These are phyloP conservation scores for Arenaria interpres DNA, from an alignment of 2,113 vertebrate species.

Conservation along the genomic window DNA sequence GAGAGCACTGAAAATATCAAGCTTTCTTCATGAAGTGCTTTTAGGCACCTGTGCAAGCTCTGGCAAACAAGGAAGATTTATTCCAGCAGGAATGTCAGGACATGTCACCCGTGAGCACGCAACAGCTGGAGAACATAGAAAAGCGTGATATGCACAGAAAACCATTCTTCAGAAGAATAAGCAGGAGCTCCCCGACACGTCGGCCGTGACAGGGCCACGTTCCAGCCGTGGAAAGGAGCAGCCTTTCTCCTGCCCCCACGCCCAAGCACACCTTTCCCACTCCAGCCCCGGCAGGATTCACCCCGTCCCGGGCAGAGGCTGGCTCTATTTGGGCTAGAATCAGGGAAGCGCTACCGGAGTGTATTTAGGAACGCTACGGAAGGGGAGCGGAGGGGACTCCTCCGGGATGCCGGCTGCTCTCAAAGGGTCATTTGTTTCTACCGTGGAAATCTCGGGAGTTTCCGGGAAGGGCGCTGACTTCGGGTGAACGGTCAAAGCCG, in stretches of 20 bases:
- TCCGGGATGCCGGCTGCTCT: neutral
- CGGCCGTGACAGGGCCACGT: neutral
- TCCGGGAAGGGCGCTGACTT: neutral
- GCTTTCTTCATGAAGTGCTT: neutral
- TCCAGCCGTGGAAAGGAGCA: neutral
- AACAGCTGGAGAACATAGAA: neutral
- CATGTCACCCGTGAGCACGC: neutral
- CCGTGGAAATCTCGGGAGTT: neutral
- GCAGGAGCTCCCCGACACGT: neutral
- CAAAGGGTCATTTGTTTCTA: neutral
- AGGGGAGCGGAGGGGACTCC: neutral
- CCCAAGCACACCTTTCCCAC: neutral
- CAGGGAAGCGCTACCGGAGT: neutral
- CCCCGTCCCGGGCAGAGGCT: neutral
- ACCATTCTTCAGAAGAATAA: neutral
- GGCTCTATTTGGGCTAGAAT: neutral
- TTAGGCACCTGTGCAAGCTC: neutral
- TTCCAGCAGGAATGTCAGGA: fast-evolving
- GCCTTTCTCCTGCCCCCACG: neutral
- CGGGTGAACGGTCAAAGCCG: neutral
- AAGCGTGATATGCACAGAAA: neutral
- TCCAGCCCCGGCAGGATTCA: neutral
- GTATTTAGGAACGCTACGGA: neutral
- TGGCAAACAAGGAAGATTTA: neutral
- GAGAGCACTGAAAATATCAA: neutral